Conservation (phyloP, 2,888 invertebrate species). For the Nomada lathburiana region DNA sequence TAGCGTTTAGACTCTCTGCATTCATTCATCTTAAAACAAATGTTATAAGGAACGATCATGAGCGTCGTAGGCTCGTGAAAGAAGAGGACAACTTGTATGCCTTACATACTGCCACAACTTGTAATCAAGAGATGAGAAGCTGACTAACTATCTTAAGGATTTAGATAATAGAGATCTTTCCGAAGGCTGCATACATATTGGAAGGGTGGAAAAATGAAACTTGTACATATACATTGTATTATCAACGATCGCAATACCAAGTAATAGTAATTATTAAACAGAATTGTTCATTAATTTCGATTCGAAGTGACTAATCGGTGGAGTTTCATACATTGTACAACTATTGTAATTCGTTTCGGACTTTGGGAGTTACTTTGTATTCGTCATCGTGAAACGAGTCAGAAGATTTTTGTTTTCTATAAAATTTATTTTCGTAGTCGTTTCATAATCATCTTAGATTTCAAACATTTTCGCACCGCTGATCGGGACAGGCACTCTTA, state of each 20-base stretch:
- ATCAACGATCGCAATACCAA: constrained; percentile 51
- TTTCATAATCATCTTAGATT: constrained; percentile 15
- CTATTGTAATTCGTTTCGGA: constrained; percentile 38
- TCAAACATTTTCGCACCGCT: constrained; percentile 12
- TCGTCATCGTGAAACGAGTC: background rate
- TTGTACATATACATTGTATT: constrained; percentile 48
- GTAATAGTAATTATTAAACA: constrained; percentile 47
- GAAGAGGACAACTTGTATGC: constrained; percentile 62
- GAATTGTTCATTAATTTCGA: constrained; percentile 48
- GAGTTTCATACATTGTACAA: constrained; percentile 42
- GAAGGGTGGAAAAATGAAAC: constrained; percentile 33
- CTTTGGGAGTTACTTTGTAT: constrained; percentile 33
- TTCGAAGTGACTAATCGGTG: constrained; percentile 33
- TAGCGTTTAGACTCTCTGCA: constrained; percentile 27
- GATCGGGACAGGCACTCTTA: background rate
- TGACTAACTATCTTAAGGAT: constrained; percentile 40
- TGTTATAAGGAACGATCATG: constrained; percentile 19
- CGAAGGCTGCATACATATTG: constrained; percentile 37
- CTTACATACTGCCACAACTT: constrained; percentile 71
- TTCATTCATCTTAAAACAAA: constrained; percentile 26
- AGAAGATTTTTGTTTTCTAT: constrained; percentile 25
- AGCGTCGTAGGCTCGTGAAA: background rate
- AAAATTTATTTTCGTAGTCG: constrained; percentile 26
- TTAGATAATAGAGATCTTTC: constrained; percentile 39
- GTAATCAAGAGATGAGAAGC: constrained; percentile 61